Conservation (phyloP, 2,888 invertebrate genomes). For the Leptinotarsa juncta region DNA sequence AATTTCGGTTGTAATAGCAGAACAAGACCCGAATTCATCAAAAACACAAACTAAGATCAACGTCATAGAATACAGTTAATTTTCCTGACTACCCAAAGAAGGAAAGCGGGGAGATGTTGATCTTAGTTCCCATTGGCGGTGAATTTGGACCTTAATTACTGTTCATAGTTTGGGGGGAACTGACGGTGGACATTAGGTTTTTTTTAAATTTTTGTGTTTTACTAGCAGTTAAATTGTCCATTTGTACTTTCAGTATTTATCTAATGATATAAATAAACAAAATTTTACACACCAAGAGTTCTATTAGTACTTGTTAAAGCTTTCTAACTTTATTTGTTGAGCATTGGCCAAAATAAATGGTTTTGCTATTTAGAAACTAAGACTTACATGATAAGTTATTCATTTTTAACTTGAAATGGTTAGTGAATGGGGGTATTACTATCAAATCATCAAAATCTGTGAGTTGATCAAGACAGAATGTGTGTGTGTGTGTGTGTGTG, state of each 20-base stretch:
- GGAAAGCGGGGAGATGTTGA: background rate
- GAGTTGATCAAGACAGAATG: too few species aligned
- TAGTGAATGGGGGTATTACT: background rate
- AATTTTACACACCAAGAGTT: conserved; percentile 2
- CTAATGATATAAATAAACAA: background rate
- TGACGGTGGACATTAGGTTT: background rate
- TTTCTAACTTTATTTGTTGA: background rate
- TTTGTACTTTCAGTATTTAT: conserved; percentile 5
- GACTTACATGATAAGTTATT: background rate
- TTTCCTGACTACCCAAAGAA: background rate
- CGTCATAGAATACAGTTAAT: background rate
- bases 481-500: too few species aligned
- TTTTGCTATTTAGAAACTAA: background rate
- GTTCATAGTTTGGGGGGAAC: background rate
- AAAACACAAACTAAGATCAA: background rate
- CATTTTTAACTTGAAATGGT: background rate
- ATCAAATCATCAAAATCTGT: too few species aligned
- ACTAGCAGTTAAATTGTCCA: background rate
- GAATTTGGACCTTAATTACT: conserved; percentile 1
- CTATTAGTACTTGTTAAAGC: background rate
- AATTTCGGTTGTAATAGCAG: background rate
- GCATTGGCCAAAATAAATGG: too few species aligned
- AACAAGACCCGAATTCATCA: background rate
- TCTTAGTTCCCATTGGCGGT: background rate
- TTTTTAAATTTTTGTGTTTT: conserved; percentile 1